Evolutionary conservation across 2,888 invertebrate species (phyloP), one percentile per base, ranked within the genome.

Genomic region (Tromatobia lineatoria): DNA sequence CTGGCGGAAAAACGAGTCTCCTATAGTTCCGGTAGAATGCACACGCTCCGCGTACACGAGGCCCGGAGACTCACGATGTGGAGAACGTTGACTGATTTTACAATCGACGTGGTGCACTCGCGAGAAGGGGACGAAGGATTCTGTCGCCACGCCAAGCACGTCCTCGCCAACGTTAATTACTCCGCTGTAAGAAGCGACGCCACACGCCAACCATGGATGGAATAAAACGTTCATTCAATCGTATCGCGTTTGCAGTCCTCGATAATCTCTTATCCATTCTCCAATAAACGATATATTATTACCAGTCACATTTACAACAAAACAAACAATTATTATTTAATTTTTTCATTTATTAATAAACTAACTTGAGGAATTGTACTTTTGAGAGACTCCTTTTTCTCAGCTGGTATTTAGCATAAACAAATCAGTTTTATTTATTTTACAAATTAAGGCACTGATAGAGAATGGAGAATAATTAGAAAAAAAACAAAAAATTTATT

Each of bases 61-160:
- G 67, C 59, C n/a, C 61, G 45, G 76, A 64, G 61, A 73, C 71
- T 71, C 67, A 64, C 52, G 54, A 34, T 11, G 61, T 52, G 75
- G 78, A 79, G 84, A 84, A 84, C 84, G 84, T 81, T 81, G 78
- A 78, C 78, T 84, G 84, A 81, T 81, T 81, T 81, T 81, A 84
- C 84, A 81, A 84, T 84, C 84, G 81, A 78, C 57, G 38, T 50
- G 52, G 64, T 70, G 69, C 45, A 59, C 47, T 23, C 38, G 25
- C 57, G 57, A 13, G 67, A 57, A 69, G 80, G 64, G 78, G 54
- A 50, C 74, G 52, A 66, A 74, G 69, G 69, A 77, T 80, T 78
- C 70, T 57, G 84, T 84, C 84, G 78, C 34, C 70, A 52, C 73
- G 70, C 71, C 66, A 57, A 45, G 81, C 84, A 84, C 84, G 84